Percentiles rank a stretch among this genome's conserved stretches.
phyloP scores from a whole-genome alignment of 37 sponge, comb jelly and placozoan species.

The Cladorhizidae sp. region DNA sequence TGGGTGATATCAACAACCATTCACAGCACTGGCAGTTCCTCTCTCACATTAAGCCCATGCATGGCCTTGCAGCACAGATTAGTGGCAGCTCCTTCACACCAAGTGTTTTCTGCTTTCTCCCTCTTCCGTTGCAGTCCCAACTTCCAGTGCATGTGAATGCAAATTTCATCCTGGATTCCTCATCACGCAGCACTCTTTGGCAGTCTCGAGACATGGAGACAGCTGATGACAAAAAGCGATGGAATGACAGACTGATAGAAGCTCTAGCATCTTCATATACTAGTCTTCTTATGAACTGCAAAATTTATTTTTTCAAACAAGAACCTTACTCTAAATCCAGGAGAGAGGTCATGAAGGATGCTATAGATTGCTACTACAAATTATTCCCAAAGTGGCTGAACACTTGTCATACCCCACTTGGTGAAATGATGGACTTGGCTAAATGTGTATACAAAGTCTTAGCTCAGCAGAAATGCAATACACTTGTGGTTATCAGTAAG shows the following conservation, averaged over 20 bases:
- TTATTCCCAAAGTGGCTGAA: background rate
- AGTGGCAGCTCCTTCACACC: conserved; percentile 40
- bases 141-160: conserved; percentile 83
- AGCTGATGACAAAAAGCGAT: conserved; percentile 26
- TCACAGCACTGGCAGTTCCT: conserved; percentile 22
- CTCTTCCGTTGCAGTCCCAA: conserved; percentile 43
- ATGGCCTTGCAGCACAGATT: conserved; percentile 65
- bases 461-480: background rate
- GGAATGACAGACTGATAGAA: conserved; percentile 64
- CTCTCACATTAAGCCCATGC: conserved; percentile 36
- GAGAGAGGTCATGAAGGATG: background rate
- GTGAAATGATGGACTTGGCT: background rate
- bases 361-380: background rate
- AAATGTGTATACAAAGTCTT: background rate
- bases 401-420: background rate
- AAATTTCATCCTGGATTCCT: conserved; percentile 65
- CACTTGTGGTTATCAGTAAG: background rate
- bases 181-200: conserved; percentile 61
- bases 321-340: background rate
- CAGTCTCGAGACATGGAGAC: conserved; percentile 12
- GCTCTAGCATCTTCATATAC: conserved; percentile 71
- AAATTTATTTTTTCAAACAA: too few species aligned
- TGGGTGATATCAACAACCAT: conserved; percentile 44
- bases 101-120: conserved; percentile 84
- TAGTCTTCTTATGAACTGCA: conserved; percentile 32